Evolutionary conservation across 2,888 invertebrate species (phyloP).

Genomic region (Diarsia dahlii): DNA sequence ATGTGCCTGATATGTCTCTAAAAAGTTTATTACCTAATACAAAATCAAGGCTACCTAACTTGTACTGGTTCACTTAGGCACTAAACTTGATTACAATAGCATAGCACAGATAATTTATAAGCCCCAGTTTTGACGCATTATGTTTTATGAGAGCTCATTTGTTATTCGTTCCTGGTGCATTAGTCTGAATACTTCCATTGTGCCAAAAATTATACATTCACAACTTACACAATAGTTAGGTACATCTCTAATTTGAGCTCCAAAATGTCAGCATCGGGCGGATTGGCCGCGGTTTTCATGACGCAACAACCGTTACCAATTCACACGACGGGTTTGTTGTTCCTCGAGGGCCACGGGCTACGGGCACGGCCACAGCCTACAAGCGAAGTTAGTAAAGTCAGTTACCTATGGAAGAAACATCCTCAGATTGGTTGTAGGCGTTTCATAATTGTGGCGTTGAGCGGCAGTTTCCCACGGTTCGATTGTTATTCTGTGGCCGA

Average conservation of each 20-base stretch:
- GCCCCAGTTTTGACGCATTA: slow-evolving; percentile 60
- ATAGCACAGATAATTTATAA: slow-evolving; percentile 43
- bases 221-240: slow-evolving; percentile 67
- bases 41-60: slow-evolving; percentile 36
- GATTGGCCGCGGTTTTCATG: slow-evolving; percentile 69
- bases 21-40: slow-evolving; percentile 26
- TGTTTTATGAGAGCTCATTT: slow-evolving; percentile 57
- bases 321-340: slow-evolving; percentile 79
- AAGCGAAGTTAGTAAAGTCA: slow-evolving; percentile 64
- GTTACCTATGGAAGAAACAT: slow-evolving; percentile 77
- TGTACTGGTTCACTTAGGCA: slow-evolving; percentile 18
- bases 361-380: slow-evolving; percentile 25
- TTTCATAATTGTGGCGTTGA: slow-evolving; percentile 84
- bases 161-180: slow-evolving; percentile 62
- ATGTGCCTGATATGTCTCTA: neutral
- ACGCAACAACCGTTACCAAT: slow-evolving; percentile 83
- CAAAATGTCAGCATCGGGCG: slow-evolving; percentile 74
- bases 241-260: slow-evolving; percentile 71
- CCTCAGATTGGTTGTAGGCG: slow-evolving; percentile 76
- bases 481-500: slow-evolving; percentile 86
- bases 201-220: slow-evolving; percentile 68
- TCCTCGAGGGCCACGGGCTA: slow-evolving; percentile 64
- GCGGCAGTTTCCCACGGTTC: slow-evolving; percentile 85
- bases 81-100: slow-evolving; percentile 45
- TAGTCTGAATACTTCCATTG: slow-evolving; percentile 61